A percentile compares a stretch with the other conserved stretches of the same genome.
Evolutionary conservation across 1,140 invertebrate genomes (phyloP).

Genomic region (Penaeus indicus): DNA sequence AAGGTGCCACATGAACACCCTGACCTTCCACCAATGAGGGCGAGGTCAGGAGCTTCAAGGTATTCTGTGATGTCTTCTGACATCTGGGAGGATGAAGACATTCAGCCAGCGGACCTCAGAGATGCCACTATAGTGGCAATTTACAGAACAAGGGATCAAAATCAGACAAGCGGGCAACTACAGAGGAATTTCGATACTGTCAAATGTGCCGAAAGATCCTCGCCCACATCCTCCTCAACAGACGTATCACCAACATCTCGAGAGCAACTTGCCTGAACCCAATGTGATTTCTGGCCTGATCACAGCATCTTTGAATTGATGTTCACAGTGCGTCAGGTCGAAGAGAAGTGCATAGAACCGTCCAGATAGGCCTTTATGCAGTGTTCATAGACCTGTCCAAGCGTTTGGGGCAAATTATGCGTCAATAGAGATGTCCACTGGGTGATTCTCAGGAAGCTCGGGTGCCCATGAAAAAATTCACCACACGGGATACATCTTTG

Average conservation of each 20-base stretch:
- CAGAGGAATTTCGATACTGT: constrained; percentile 18
- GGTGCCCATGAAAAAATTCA: constrained; percentile 34
- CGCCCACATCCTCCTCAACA: not conserved
- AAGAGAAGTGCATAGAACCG: no score
- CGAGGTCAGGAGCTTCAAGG: not conserved
- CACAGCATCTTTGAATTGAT: no score
- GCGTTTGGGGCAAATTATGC: constrained; percentile 29
- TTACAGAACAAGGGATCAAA: not conserved
- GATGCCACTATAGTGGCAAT: not conserved
- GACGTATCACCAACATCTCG: not conserved
- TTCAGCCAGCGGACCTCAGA: no score
- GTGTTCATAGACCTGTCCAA: constrained; percentile 27
- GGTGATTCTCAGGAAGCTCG: not conserved
- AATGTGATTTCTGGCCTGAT: constrained; percentile 10
- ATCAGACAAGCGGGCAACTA: not conserved
- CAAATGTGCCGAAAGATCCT: not conserved
- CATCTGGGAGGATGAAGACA: no score
- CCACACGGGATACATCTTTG: not conserved
- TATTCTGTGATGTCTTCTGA: constrained; percentile 1
- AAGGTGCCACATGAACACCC: not conserved
- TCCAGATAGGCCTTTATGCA: no score
- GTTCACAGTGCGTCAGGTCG: no score
- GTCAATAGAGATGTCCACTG: not conserved
- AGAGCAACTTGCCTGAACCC: not conserved
- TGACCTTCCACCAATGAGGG: not conserved